Evolutionary conservation across 2,113 vertebrate genomes (phyloP).

Genomic region (Python bivittatus): DNA sequence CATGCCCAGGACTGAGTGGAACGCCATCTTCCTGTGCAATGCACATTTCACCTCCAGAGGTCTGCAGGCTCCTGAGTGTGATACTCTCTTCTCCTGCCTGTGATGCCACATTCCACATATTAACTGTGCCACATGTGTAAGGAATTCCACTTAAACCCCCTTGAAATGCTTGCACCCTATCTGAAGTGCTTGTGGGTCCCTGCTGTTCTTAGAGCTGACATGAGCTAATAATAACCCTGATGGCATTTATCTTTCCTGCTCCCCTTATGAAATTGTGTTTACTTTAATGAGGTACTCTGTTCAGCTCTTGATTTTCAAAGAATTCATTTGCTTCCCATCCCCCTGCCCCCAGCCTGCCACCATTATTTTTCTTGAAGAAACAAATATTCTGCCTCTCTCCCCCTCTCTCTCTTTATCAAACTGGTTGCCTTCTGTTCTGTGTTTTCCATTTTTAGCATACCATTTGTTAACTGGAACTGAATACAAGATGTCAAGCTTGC

Average conservation of each 20-base stretch:
- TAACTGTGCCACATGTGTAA: conserved; percentile 6
- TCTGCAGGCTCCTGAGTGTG: conserved; percentile 23
- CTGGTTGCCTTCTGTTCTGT: background rate
- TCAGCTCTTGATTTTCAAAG: background rate
- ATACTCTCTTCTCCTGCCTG: conserved; percentile 8
- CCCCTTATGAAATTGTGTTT: conserved; percentile 30
- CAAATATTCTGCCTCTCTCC: background rate
- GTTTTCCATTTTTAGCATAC: conserved; percentile 13
- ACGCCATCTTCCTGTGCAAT: background rate
- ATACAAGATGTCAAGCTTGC: conserved; percentile 8
- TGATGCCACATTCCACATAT: background rate
- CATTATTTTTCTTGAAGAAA: background rate
- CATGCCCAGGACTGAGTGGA: background rate
- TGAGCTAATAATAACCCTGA: conserved; percentile 47
- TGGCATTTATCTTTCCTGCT: conserved; percentile 37
- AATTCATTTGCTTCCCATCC: background rate
- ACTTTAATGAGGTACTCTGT: conserved; percentile 31
- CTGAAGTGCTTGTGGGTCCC: background rate
- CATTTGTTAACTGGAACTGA: background rate
- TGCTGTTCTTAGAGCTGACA: conserved; percentile 36
- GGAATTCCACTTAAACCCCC: conserved; percentile 49
- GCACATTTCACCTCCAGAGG: background rate
- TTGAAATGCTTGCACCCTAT: conserved; percentile 39
- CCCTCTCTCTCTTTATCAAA: background rate
- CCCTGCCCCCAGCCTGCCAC: background rate